Evolutionary conservation across 1,140 invertebrate genomes (phyloP).

Genomic region (Theocolax elegans): DNA sequence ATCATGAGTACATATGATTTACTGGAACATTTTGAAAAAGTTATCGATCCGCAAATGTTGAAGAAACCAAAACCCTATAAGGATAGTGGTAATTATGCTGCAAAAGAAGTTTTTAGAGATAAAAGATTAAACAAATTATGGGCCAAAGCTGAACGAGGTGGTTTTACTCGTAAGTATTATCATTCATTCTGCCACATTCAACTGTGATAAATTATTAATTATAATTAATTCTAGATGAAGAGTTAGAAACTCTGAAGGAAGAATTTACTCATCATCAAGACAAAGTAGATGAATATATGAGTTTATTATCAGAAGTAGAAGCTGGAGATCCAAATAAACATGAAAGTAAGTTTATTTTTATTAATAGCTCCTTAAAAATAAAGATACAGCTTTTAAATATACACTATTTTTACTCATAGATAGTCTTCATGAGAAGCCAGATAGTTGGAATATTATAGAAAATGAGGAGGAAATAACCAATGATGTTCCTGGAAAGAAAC

Average conservation of each 20-base stretch:
- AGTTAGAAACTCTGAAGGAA: slow-evolving; percentile 85
- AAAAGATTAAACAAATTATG: slow-evolving; percentile 91
- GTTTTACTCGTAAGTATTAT: slow-evolving; percentile 75
- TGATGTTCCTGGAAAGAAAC: slow-evolving; percentile 69
- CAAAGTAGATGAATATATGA: slow-evolving; percentile 91
- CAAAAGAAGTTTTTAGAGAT: slow-evolving; percentile 86
- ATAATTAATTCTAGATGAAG: slow-evolving; percentile 70
- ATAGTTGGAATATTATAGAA: slow-evolving; percentile 70
- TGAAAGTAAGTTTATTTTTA: slow-evolving; percentile 71
- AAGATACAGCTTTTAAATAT: not conserved
- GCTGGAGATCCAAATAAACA: slow-evolving; percentile 66
- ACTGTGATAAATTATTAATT: slow-evolving; percentile 1
- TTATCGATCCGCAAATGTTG: slow-evolving; percentile 69
- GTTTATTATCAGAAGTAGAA: slow-evolving; percentile 78
- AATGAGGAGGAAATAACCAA: slow-evolving; percentile 76
- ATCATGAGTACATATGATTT: slow-evolving; percentile 87
- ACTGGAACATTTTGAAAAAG: slow-evolving; percentile 82
- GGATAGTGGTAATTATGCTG: slow-evolving; percentile 61
- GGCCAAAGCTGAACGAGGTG: slow-evolving; percentile 87
- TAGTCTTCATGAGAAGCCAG: slow-evolving; percentile 67
- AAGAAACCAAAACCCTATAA: slow-evolving; percentile 59
- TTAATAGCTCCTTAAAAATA: slow-evolving; percentile 23
- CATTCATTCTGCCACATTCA: slow-evolving; percentile 7
- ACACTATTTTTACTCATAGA: slow-evolving; percentile 57
- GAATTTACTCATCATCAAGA: slow-evolving; percentile 94